These are phyloP conservation scores for Melitaea athalia DNA, from an alignment of 2,888 invertebrate species.

Conservation along the genomic window DNA sequence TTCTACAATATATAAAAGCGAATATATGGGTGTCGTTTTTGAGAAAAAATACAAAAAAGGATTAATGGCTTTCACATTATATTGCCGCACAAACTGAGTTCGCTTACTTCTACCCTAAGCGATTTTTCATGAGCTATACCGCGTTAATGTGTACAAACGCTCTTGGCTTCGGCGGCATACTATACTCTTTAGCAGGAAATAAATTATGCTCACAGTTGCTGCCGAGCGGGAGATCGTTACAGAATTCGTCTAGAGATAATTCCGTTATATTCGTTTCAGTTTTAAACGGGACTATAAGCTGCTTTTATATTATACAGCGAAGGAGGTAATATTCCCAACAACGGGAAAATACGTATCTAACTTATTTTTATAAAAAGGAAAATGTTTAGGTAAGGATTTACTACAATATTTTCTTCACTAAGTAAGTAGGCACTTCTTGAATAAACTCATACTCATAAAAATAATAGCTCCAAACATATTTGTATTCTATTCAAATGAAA, in stretches of 20 bases:
- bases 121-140: conserved; percentile 79
- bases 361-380: conserved; percentile 11
- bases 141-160: conserved; percentile 80
- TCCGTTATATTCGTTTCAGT: conserved; percentile 54
- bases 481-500: not conserved
- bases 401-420: conserved; percentile 4
- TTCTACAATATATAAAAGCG: conserved; percentile 30
- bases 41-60: conserved; percentile 37
- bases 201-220: conserved; percentile 70
- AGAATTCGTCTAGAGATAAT: conserved; percentile 68
- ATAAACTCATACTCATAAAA: not conserved
- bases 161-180: conserved; percentile 71
- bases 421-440: not conserved
- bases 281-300: conserved; percentile 43
- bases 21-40: conserved; percentile 35
- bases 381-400: conserved; percentile 9
- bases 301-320: conserved; percentile 12
- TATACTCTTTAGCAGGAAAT: conserved; percentile 76
- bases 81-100: conserved; percentile 54
- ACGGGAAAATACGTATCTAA: conserved; percentile 21
- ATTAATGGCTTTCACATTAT: conserved; percentile 45
- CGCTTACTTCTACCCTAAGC: conserved; percentile 70
- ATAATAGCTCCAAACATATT: not conserved
- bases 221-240: conserved; percentile 52
- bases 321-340: conserved; percentile 14